A percentile compares a stretch with the other conserved stretches of the same genome.
These are phyloP conservation scores for Paedocypris sp. DNA, from an alignment of 2,113 vertebrate genomes.

Conservation along the genomic window DNA sequence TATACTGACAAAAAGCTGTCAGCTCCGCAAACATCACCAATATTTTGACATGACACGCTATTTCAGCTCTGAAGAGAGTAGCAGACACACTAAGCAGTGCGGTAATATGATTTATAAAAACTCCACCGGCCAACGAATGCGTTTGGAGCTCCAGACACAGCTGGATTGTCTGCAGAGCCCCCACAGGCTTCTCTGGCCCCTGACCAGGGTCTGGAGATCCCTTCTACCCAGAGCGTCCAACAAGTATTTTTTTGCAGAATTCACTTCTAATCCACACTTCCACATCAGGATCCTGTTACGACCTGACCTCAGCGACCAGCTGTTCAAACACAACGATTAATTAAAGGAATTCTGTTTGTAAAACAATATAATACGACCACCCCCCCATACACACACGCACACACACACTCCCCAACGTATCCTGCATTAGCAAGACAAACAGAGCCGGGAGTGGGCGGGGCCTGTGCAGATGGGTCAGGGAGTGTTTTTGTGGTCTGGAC, in stretches of 20 bases:
- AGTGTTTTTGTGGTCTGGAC: constrained; percentile 45
- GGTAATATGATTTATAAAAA: not conserved
- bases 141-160: constrained; percentile 4
- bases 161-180: not conserved
- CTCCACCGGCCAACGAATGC: not conserved
- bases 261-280: constrained; percentile 60
- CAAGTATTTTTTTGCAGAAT: constrained; percentile 67
- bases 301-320: constrained; percentile 73
- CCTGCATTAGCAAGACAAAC: constrained; percentile 57
- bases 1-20: too few species aligned
- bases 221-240: constrained; percentile 54
- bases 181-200: constrained; percentile 10
- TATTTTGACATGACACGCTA: too few species aligned
- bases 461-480: constrained; percentile 22
- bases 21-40: too few species aligned
- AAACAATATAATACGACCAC: constrained; percentile 67
- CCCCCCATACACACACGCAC: constrained; percentile 43
- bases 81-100: not conserved
- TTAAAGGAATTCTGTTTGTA: constrained; percentile 95
- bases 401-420: constrained; percentile 48
- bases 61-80: too few species aligned
- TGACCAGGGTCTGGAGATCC: constrained; percentile 39
- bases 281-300: constrained; percentile 63
- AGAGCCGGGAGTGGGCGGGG: constrained; percentile 28
- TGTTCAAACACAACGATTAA: constrained; percentile 98